These are phyloP conservation scores for Creontiades dilutus DNA, from an alignment of 2,888 invertebrate genomes.

Conservation along the genomic window DNA sequence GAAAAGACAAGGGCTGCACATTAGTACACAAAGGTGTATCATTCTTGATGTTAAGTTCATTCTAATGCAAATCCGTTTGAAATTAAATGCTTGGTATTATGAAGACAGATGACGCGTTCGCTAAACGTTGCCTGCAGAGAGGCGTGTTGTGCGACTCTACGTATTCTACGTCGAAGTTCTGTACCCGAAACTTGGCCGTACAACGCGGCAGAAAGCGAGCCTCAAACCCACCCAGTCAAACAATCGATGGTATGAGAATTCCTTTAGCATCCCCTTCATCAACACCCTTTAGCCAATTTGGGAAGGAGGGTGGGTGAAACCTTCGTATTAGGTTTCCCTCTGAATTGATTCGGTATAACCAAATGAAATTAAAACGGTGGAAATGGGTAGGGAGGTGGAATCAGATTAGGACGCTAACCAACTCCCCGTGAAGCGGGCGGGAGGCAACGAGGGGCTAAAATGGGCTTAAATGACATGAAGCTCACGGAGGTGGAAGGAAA, in stretches of 20 bases:
- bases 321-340: slow-evolving; percentile 61
- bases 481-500: background rate
- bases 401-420: slow-evolving; percentile 36
- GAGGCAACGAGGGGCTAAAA: slow-evolving; percentile 31
- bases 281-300: slow-evolving; percentile 52
- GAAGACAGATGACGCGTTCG: background rate
- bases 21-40: too few species aligned
- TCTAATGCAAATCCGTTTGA: background rate
- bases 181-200: background rate
- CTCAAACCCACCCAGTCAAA: background rate
- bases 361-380: slow-evolving; percentile 62
- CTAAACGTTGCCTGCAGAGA: background rate
- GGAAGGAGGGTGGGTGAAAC: background rate
- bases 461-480: slow-evolving; percentile 39
- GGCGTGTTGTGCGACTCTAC: background rate
- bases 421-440: slow-evolving; percentile 2
- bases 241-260: slow-evolving; percentile 41
- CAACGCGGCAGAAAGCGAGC: background rate
- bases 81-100: too few species aligned
- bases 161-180: background rate
- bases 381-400: slow-evolving; percentile 25
- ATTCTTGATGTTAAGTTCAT: background rate
- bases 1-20: too few species aligned
- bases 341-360: slow-evolving; percentile 63
- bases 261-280: slow-evolving; percentile 44